phyloP scores from a whole-genome alignment of 2,888 invertebrate species.

The Melanostoma scalare region DNA sequence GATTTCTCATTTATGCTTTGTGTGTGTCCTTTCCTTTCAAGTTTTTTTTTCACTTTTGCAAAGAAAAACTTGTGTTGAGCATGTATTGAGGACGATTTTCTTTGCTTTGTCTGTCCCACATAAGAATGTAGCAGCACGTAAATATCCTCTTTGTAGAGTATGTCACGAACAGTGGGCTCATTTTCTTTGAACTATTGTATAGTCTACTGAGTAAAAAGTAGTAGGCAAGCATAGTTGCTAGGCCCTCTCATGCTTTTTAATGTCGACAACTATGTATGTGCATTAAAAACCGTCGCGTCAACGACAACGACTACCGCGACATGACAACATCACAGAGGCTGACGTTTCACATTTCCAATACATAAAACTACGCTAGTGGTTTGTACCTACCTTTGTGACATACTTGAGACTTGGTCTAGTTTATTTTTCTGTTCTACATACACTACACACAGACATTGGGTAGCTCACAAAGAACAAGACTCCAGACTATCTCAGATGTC shows the following conservation, averaged over 20 bases:
- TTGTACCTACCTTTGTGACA: slow-evolving; percentile 55
- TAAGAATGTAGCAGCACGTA: slow-evolving; percentile 13
- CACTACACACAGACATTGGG: slow-evolving; percentile 3
- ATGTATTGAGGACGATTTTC: slow-evolving; percentile 40
- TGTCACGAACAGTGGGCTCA: slow-evolving; percentile 66
- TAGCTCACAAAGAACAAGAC: slow-evolving; percentile 50
- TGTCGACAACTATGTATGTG: neutral
- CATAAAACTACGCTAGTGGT: slow-evolving; percentile 23
- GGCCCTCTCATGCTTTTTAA: slow-evolving; percentile 27
- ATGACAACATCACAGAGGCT: slow-evolving; percentile 23
- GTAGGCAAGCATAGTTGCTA: slow-evolving; percentile 33
- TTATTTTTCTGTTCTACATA: slow-evolving; percentile 35
- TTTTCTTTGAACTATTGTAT: slow-evolving; percentile 66
- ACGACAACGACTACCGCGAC: too few species aligned
- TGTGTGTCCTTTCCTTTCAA: slow-evolving; percentile 60
- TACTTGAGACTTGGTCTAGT: slow-evolving; percentile 68
- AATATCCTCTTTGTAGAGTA: slow-evolving; percentile 59
- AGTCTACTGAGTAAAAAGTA: slow-evolving; percentile 29
- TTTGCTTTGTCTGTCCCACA: slow-evolving; percentile 68
- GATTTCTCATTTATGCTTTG: slow-evolving; percentile 66
- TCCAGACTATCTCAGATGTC: slow-evolving; percentile 63
- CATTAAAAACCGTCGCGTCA: slow-evolving; percentile 1
- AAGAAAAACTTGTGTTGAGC: slow-evolving; percentile 49
- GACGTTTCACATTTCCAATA: slow-evolving; percentile 49
- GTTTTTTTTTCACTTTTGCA: slow-evolving; percentile 24